Base-by-base conservation (phyloP, 2,888 invertebrate species). In the Acanthosepion esculentum region DNA sequence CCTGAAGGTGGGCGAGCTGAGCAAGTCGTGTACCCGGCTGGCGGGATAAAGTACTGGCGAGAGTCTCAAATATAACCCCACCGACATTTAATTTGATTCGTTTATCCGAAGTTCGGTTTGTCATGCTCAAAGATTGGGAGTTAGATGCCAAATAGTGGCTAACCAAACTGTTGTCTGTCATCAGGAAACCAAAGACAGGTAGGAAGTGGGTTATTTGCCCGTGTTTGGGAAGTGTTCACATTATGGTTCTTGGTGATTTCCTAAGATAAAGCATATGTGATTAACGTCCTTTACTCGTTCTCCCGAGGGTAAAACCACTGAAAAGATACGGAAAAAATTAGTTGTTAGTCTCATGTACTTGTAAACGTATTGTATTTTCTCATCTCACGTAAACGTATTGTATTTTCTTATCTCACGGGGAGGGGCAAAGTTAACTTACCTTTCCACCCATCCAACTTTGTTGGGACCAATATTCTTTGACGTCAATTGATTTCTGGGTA, bases 21-120 rank as follows among this genome's bases (percentile, higher is more conserved):
- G 97, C 97, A 53, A 97, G 96, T 23, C 97, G 95, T 18, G 97
- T 97, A 18, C 97, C 96, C 12, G 97, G 96, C 55, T 96, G 95
- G 33, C 95, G 94, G 94, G 96, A 96, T 78, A 97, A 95, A 0
- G 97, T 97, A 53, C 96, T 96, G 15, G 95, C 94, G 95, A 95
- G 96, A 0, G 97, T 97, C 94, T 97, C 97, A 95, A 97, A 97
- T 26, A 96, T 94, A 10, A 95, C 96, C 1, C 97, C 97, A 10
- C 97, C 97, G 7, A 97, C 96, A 95, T 97, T 97, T 53, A 97
- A 95, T 53, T 95, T 96, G 15, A 97, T 94, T 59, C 96, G 95
- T 78, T 95, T 95, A 94, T 96, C 96, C 48, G 91, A 94, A 7
- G 94, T 26, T 95, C 94, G 23, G 91, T 92, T 91, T 48, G 59